Percentiles rank a stretch among this genome's conserved stretches.
Conservation (phyloP, 1,140 invertebrate species). For the Atopsyche davidsoni region DNA sequence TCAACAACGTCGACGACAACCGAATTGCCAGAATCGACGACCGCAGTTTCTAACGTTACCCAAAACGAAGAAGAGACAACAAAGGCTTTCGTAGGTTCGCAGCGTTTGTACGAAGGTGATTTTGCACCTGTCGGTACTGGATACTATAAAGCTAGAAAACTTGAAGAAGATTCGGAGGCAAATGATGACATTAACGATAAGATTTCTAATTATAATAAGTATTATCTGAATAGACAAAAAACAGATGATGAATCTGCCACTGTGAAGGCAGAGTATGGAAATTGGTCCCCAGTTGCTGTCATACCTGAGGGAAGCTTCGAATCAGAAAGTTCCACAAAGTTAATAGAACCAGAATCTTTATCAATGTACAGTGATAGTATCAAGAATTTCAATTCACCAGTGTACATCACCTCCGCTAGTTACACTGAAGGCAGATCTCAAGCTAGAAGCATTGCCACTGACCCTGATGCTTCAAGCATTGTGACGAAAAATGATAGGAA, state of each 20-base stretch:
- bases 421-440: conserved; percentile 39
- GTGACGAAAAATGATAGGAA: conserved; percentile 49
- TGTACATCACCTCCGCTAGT: conserved; percentile 47
- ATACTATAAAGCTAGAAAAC: conserved; percentile 15
- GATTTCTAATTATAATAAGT: conserved; percentile 40
- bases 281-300: conserved; percentile 47
- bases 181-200: conserved; percentile 28
- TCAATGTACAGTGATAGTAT: conserved; percentile 5
- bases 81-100: conserved; percentile 23
- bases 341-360: conserved; percentile 8
- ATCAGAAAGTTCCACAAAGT: conserved; percentile 37
- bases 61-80: conserved; percentile 19
- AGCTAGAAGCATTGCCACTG: conserved; percentile 42
- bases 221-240: conserved; percentile 43
- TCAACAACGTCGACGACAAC: conserved; percentile 7
- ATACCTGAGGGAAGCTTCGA: conserved; percentile 41
- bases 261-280: conserved; percentile 46
- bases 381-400: conserved; percentile 24
- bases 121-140: conserved; percentile 19
- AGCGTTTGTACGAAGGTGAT: conserved; percentile 20
- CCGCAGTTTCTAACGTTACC: conserved; percentile 30
- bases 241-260: conserved; percentile 40
- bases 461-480: conserved; percentile 36
- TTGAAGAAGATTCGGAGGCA: conserved; percentile 8
- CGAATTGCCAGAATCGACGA: conserved; percentile 12